Base-by-base conservation (phyloP, 2,888 invertebrate species). In the Physocephala rufipes region DNA sequence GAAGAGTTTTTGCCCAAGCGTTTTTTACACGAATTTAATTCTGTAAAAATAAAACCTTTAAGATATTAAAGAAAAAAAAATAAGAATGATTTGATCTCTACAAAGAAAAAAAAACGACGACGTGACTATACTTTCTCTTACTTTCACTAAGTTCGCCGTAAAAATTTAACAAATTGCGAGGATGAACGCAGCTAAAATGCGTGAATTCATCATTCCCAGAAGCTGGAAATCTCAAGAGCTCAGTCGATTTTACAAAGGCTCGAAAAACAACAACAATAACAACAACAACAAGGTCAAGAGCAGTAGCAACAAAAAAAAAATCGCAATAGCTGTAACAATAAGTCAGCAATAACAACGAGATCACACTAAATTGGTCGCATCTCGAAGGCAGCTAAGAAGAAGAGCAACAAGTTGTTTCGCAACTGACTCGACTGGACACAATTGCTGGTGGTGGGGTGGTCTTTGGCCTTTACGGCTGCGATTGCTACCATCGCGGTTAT, bases 111-210 rank as follows among this genome's bases (percentile, higher is more conserved):
- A 9, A 36, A 36, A 36, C 36, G 36, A 36, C n/a, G 36, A 36
- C 36, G 36, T 7, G 36, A 36, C 36, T 4, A 7, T 36, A 9
- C 36, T 4, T 36, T 4, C 5, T 36, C 36, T 36, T 36, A n/a
- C n/a, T 16, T 65, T 19, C 53, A 53, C 65, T 28, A 16, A 7
- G 36, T 36, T 36, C 36, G 36, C 9, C 24, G 43, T 21, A 59
- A 43, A 36, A 59, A 59, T 49, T n/a, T 59, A 47, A 68, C 67
- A 68, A 68, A 68, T 68, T 68, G 67, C 67, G 58, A 21, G 67
- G 67, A 67, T 67, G 55, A 67, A 58, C 67, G 67, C 59, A 49
- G 53, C 19, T 61, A 68, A 68, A 67, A 59, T 68, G 67, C 61
- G 67, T 68, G 49, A 61, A 68, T 68, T 59, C 67, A 68, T 68